A percentile compares a stretch with the other conserved stretches of the same genome.
phyloP scores from a whole-genome alignment of 2,113 vertebrate genomes.

The Sinocyclocheilus rhinocerous region DNA sequence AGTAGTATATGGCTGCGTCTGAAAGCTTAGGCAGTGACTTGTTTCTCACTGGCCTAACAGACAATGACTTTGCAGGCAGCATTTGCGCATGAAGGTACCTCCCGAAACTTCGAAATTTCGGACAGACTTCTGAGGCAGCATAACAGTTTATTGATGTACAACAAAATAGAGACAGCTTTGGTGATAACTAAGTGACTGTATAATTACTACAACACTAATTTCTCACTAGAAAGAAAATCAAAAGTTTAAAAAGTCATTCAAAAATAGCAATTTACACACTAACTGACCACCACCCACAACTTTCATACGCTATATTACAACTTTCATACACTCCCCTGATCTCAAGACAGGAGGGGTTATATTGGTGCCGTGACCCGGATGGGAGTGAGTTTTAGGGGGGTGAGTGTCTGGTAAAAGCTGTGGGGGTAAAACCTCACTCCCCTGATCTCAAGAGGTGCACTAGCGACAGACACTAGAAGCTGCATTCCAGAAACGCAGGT shows the following conservation, averaged over 20 bases:
- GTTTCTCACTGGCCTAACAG: not conserved
- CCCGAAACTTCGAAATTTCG: not conserved
- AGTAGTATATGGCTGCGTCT: not conserved
- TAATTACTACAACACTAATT: not conserved
- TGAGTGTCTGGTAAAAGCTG: too few species aligned
- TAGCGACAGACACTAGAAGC: too few species aligned
- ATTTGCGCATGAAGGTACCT: not conserved
- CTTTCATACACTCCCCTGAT: too few species aligned
- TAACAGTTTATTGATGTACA: not conserved
- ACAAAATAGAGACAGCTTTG: not conserved
- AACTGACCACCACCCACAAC: not conserved
- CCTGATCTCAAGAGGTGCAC: too few species aligned
- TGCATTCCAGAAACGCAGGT: too few species aligned
- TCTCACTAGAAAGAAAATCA: not conserved
- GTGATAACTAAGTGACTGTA: not conserved
- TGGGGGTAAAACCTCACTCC: too few species aligned
- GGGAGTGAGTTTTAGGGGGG: too few species aligned
- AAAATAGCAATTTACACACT: not conserved
- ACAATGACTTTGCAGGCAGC: not conserved
- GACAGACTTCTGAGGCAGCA: not conserved
- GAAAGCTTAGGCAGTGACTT: not conserved
- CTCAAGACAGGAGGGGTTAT: too few species aligned
- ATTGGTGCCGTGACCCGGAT: too few species aligned
- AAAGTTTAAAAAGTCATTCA: not conserved
- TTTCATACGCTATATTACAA: not conserved